These are phyloP conservation scores for Dasysyrphus albostriatus DNA, from an alignment of 2,888 invertebrate genomes.

Conservation along the genomic window DNA sequence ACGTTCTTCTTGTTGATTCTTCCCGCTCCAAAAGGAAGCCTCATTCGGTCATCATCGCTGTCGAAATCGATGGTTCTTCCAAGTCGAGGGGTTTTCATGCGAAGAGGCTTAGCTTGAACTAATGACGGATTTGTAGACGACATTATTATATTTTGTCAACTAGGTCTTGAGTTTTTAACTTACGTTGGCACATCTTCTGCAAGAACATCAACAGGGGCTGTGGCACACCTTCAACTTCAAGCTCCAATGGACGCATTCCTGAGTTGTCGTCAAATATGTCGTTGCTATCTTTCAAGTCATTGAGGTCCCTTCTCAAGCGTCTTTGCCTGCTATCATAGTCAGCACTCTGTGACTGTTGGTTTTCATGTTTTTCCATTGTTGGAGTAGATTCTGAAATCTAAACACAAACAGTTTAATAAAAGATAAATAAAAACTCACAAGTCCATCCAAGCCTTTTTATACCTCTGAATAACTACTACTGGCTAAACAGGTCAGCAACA, in stretches of 20 bases:
- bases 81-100: conserved; percentile 84
- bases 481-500: conserved; percentile 65
- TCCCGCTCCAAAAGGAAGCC: conserved; percentile 84
- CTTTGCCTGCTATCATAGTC: conserved; percentile 60
- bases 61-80: conserved; percentile 84
- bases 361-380: conserved; percentile 47
- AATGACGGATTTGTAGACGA: background rate
- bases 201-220: conserved; percentile 58
- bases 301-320: conserved; percentile 56
- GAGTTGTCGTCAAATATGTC: conserved; percentile 68
- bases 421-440: background rate
- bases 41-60: conserved; percentile 80
- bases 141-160: background rate
- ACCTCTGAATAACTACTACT: conserved; percentile 64
- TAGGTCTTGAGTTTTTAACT: conserved; percentile 9
- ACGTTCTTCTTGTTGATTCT: conserved; percentile 84
- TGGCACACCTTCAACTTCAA: conserved; percentile 58
- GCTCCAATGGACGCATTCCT: conserved; percentile 56
- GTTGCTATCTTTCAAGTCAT: conserved; percentile 55
- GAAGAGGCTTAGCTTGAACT: conserved; percentile 81
- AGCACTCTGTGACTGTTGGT: conserved; percentile 26
- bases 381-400: conserved; percentile 54
- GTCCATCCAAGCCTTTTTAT: background rate
- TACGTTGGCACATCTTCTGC: conserved; percentile 72
- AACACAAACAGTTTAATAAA: background rate